A percentile compares a stretch with the other conserved stretches of the same genome.
Evolutionary conservation across 2,888 invertebrate species (phyloP).

Genomic region (Folsomia candida): DNA sequence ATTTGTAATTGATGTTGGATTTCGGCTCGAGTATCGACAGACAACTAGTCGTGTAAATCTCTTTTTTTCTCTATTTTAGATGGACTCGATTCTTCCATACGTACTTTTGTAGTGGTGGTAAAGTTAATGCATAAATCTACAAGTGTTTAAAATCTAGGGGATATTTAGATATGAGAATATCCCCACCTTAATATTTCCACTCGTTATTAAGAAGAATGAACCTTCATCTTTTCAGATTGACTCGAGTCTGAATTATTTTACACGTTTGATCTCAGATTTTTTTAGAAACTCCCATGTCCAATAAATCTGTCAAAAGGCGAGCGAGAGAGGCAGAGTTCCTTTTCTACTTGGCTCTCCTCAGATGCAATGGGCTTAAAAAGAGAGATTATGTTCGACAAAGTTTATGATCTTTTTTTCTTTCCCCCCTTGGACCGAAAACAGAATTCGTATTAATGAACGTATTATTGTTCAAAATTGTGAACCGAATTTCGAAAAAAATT

Average conservation of each 20-base stretch:
- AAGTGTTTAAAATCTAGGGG: neutral
- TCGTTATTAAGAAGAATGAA: too few species aligned
- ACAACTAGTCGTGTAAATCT: too few species aligned
- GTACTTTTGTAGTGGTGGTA: neutral
- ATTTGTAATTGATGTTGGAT: slow-evolving; percentile 19
- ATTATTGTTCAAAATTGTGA: too few species aligned
- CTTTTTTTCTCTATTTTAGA: too few species aligned
- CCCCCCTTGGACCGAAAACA: too few species aligned
- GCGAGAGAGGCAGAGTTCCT: too few species aligned
- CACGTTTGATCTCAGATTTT: neutral
- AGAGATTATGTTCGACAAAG: neutral
- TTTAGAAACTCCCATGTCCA: neutral
- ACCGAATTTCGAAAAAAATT: too few species aligned
- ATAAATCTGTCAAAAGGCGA: neutral
- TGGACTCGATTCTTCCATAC: neutral
- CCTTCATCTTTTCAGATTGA: neutral
- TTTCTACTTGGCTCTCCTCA: too few species aligned
- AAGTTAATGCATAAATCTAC: slow-evolving; percentile 1
- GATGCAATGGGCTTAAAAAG: neutral
- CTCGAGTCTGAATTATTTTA: neutral
- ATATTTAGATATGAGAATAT: too few species aligned
- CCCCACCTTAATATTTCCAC: neutral
- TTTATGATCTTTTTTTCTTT: too few species aligned
- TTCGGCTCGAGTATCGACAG: neutral
- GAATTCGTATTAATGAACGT: too few species aligned